phyloP scores from a whole-genome alignment of 2,797 vertebrate species.

The Phalanger gymnotis region DNA sequence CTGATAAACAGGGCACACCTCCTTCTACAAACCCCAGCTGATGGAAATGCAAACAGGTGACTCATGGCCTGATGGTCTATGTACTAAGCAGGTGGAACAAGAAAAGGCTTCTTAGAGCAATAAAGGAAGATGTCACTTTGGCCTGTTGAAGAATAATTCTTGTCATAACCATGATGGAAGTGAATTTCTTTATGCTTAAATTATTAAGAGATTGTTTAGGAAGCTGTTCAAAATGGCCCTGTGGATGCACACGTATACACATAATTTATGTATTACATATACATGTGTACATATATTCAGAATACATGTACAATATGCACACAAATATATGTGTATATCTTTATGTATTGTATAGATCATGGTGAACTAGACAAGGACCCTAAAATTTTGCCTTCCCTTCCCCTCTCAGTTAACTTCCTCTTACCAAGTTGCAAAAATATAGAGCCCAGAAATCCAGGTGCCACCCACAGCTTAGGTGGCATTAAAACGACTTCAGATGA shows the following conservation, averaged over 20 bases:
- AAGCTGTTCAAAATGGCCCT: background rate
- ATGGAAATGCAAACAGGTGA: slow-evolving; percentile 76
- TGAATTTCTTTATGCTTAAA: slow-evolving; percentile 53
- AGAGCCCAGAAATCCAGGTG: background rate
- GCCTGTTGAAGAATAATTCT: slow-evolving; percentile 6
- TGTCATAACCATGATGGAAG: slow-evolving; percentile 43
- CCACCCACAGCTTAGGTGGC: background rate
- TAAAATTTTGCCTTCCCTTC: background rate
- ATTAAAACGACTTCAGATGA: background rate
- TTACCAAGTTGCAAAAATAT: background rate
- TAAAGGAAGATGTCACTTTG: slow-evolving; percentile 40
- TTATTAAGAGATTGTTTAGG: slow-evolving; percentile 25
- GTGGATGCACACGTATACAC: background rate
- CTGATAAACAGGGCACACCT: slow-evolving; percentile 76
- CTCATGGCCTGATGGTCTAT: slow-evolving; percentile 77
- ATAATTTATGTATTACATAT: background rate
- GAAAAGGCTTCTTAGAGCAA: slow-evolving; percentile 66
- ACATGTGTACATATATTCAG: background rate
- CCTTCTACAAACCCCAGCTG: slow-evolving; percentile 73
- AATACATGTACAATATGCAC: background rate
- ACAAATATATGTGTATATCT: no score
- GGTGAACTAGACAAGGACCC: background rate
- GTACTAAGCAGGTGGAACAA: slow-evolving; percentile 77
- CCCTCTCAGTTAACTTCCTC: background rate
- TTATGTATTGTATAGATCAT: background rate